Percentiles rank a stretch among this genome's conserved stretches.
phyloP scores from a whole-genome alignment of 2,888 invertebrate species.

The Agonopterix heracliana region DNA sequence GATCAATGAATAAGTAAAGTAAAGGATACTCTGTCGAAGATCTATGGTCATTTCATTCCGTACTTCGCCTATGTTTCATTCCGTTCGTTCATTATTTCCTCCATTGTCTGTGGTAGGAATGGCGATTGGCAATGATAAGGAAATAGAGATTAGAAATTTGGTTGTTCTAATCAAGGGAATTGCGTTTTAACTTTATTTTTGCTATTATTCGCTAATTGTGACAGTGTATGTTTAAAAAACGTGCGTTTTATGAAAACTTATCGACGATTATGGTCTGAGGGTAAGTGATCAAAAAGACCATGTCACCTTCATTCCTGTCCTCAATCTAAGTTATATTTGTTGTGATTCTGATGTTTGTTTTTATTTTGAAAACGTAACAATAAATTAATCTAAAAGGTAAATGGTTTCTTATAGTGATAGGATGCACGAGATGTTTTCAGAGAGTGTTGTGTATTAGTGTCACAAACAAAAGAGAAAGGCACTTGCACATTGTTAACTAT shows the following conservation, averaged over 20 bases:
- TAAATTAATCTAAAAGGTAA: too few species aligned
- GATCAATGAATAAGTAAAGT: too few species aligned
- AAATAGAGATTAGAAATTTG: constrained; percentile 6
- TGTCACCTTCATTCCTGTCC: constrained; percentile 51
- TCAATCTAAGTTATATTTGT: constrained; percentile 28
- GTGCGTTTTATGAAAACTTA: background rate
- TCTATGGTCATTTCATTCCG: too few species aligned
- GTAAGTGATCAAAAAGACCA: constrained; percentile 13
- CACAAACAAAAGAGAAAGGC: constrained; percentile 50
- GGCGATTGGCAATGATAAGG: constrained; percentile 38
- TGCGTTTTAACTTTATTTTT: background rate
- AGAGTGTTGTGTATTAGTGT: background rate
- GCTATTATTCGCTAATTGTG: background rate
- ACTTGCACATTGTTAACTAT: constrained; percentile 25
- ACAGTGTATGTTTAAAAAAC: background rate
- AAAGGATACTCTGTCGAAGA: too few species aligned
- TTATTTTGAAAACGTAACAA: constrained; percentile 1
- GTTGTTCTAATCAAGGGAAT: background rate
- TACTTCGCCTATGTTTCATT: too few species aligned
- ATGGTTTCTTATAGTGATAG: too few species aligned
- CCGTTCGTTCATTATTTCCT: too few species aligned
- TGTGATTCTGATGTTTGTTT: constrained; percentile 22
- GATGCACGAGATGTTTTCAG: too few species aligned
- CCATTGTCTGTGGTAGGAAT: constrained; percentile 16
- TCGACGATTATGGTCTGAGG: constrained; percentile 9